Evolutionary conservation across 1,140 invertebrate genomes (phyloP), one percentile per base, ranked within the genome.

Genomic region (Euwallacea fornicatus): DNA sequence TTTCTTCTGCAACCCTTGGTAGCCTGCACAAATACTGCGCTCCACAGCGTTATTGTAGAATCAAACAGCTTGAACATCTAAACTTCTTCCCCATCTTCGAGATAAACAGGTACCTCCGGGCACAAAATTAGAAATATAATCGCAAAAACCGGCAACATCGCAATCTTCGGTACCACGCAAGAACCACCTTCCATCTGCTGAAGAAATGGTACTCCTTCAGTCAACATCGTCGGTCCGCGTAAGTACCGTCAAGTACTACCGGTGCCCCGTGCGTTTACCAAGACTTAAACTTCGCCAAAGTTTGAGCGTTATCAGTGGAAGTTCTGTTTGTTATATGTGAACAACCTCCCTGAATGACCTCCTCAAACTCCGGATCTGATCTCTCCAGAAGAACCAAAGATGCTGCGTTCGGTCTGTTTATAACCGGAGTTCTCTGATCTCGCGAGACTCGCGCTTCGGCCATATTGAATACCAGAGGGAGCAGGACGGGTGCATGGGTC

Each of bases 381-480:
- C 46, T 6, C 46, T 13, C 2, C 46, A 10, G 46, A 11, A 11
- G 46, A 33, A 33, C 65, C 70, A 73, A 67, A 73, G 73, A 75
- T 75, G 75, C 76, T 74, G 44, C 21, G 21, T 33, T 33, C 21
- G 21, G 21, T 33, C 21, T 69, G 60, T 69, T 69, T 62, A 62
- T 69, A 69, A 62, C 47, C 56, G 7, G 64, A 73, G 75, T 72
- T 73, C 74, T 76, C 73, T 74, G 75, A 66, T 50, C 62, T 81
- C 43, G 42, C 44, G 58, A 33, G 21, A 33, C 21, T 63, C 60
- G 60, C 60, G 60, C 42, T 60, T 68, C 80, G 79, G 81, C 81
- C 81, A 83, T 80, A 78, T 81, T 81, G 79, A 80, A 83, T 84
- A 84, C 80, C 81, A 80, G 75, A 82, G 80, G 77, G 80, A 85